Percentiles rank a stretch among this genome's conserved stretches.
Conservation (phyloP, 37 sponge, comb jelly and placozoan species). For the Chondrilla cf. caribensis region DNA sequence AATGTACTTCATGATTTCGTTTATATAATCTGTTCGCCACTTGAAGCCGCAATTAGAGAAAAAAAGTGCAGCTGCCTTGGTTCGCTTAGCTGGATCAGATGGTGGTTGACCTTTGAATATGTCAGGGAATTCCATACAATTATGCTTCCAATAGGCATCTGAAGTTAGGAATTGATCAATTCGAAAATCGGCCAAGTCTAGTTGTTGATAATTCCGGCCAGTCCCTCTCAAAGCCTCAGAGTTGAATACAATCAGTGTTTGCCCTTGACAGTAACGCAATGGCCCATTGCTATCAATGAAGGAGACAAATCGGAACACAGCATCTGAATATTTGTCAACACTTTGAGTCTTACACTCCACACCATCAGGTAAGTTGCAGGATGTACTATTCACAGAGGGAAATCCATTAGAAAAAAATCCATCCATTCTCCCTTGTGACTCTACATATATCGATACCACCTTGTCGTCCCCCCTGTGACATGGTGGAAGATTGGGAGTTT, state of each 20-base stretch:
- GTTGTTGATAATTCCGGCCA: not conserved
- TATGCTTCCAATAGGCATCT: not conserved
- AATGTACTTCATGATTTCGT: not conserved
- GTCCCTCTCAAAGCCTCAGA: not conserved
- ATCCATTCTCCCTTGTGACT: too few species aligned
- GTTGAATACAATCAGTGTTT: not conserved
- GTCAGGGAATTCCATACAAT: not conserved
- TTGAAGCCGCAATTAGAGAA: not conserved
- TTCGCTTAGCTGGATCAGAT: not conserved
- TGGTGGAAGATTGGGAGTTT: too few species aligned
- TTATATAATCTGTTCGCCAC: slow-evolving; percentile 3
- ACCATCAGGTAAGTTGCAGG: not conserved
- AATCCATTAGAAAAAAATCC: too few species aligned
- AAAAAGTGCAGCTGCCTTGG: not conserved
- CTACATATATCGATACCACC: too few species aligned
- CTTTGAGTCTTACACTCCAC: not conserved
- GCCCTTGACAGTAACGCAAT: slow-evolving; percentile 2
- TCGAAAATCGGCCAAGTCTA: not conserved
- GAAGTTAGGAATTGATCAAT: not conserved
- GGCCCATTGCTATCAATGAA: not conserved
- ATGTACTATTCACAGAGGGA: too few species aligned
- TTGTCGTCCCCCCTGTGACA: too few species aligned
- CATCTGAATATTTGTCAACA: not conserved
- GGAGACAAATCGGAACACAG: not conserved
- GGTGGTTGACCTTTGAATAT: not conserved